Conservation (phyloP, 1,140 invertebrate genomes). For the Zaprionus gabonicus region DNA sequence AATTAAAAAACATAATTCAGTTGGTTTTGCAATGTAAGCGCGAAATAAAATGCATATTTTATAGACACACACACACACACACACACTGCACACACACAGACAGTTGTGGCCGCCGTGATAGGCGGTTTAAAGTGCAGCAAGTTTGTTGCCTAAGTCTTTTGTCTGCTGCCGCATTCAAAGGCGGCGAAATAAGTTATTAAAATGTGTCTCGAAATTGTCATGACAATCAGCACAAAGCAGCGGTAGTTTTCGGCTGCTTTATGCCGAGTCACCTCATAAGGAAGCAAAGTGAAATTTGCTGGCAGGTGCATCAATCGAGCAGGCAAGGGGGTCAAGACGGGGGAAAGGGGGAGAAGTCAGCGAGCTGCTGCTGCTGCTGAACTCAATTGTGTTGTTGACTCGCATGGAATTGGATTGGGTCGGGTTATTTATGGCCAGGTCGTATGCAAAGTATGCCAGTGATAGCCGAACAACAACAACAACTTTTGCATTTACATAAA, state of each 20-base stretch:
- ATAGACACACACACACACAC: slow-evolving; percentile 28
- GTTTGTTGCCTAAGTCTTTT: slow-evolving; percentile 64
- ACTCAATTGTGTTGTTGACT: slow-evolving; percentile 29
- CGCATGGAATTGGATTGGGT: neutral
- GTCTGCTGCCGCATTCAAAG: slow-evolving; percentile 22
- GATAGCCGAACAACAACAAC: neutral
- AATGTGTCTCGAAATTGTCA: neutral
- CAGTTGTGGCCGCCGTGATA: neutral
- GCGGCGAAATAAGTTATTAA: slow-evolving; percentile 25
- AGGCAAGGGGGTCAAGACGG: neutral
- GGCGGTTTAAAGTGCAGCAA: slow-evolving; percentile 36
- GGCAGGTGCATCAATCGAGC: slow-evolving; percentile 38
- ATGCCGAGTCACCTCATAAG: slow-evolving; percentile 23
- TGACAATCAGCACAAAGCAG: slow-evolving; percentile 12
- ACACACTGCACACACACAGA: neutral
- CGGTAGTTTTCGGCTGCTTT: neutral
- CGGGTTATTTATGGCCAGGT: slow-evolving; percentile 53
- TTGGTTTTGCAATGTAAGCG: slow-evolving; percentile 52
- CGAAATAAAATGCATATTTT: slow-evolving; percentile 60
- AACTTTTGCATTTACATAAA: slow-evolving; percentile 66
- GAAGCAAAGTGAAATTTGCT: slow-evolving; percentile 30
- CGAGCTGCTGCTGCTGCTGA: neutral
- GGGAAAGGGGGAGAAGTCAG: neutral
- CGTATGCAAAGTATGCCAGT: slow-evolving; percentile 32
- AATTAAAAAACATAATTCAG: slow-evolving; percentile 71